These are phyloP conservation scores for Harpagifer antarcticus DNA, from an alignment of 2,797 vertebrate genomes.

Conservation along the genomic window DNA sequence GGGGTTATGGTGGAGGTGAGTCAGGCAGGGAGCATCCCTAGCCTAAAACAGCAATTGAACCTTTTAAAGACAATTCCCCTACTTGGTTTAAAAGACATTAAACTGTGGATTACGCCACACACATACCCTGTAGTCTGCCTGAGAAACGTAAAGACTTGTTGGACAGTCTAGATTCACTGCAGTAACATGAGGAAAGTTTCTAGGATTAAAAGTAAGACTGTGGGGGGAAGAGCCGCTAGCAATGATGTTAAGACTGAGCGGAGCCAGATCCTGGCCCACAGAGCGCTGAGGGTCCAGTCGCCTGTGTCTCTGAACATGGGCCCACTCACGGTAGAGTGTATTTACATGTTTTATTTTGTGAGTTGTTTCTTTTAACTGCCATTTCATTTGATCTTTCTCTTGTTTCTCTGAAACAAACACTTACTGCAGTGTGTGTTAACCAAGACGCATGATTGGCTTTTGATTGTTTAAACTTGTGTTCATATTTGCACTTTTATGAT, in stretches of 20 bases:
- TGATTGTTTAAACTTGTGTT: conserved; percentile 25
- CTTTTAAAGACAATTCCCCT: conserved; percentile 90
- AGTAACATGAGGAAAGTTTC: conserved; percentile 78
- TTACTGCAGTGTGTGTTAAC: conserved; percentile 81
- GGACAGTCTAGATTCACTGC: conserved; percentile 84
- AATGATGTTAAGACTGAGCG: conserved; percentile 84
- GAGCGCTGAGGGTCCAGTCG: conserved; percentile 79
- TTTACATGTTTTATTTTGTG: conserved; percentile 84
- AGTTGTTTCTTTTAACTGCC: conserved; percentile 82
- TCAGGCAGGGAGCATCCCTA: conserved; percentile 93
- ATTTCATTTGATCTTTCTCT: conserved; percentile 81
- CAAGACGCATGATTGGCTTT: conserved; percentile 46
- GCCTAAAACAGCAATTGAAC: conserved; percentile 95
- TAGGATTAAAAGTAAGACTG: conserved; percentile 81
- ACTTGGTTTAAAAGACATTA: conserved; percentile 85
- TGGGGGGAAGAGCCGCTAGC: conserved; percentile 72
- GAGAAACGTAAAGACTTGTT: conserved; percentile 89
- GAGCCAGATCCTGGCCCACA: conserved; percentile 87
- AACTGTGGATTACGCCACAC: conserved; percentile 90
- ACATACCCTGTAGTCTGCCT: conserved; percentile 91
- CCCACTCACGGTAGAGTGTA: conserved; percentile 85
- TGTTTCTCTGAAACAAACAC: conserved; percentile 78
- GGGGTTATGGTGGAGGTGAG: conserved; percentile 93
- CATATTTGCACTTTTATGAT: conserved; percentile 21
- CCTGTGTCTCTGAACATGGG: conserved; percentile 73